phyloP scores from a whole-genome alignment of 1,140 invertebrate species.

The Drosophila prosaltans region DNA sequence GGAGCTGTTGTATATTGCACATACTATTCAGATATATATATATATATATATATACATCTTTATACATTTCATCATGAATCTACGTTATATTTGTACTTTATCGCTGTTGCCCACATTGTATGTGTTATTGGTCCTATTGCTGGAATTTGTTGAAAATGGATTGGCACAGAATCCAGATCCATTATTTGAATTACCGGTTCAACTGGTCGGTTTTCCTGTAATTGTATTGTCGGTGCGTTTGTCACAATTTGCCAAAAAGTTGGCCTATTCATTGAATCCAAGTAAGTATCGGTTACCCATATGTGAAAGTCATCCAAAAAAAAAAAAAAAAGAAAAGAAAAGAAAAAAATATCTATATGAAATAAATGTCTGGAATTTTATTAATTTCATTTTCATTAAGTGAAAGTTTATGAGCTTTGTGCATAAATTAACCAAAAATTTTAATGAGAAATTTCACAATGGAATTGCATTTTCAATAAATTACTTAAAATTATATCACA shows the following conservation, averaged over 20 bases:
- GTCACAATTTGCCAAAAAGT: slow-evolving; percentile 92
- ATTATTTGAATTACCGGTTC: slow-evolving; percentile 90
- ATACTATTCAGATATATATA: slow-evolving; percentile 16
- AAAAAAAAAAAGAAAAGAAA: too few relatives aligned
- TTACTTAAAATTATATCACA: background rate
- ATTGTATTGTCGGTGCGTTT: slow-evolving; percentile 91
- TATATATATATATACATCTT: background rate
- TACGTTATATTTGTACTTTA: slow-evolving; percentile 66
- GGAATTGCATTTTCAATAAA: slow-evolving; percentile 4
- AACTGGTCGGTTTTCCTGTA: slow-evolving; percentile 91
- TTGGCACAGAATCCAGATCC: slow-evolving; percentile 84
- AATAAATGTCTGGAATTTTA: slow-evolving; percentile 13
- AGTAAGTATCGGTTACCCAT: slow-evolving; percentile 85
- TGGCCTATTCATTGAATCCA: slow-evolving; percentile 91
- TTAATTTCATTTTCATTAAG: slow-evolving; percentile 45
- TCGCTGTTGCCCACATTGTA: slow-evolving; percentile 71
- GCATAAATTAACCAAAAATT: slow-evolving; percentile 70
- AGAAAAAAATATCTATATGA: background rate
- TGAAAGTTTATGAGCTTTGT: slow-evolving; percentile 58
- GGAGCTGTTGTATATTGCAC: slow-evolving; percentile 11
- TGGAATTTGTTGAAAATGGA: slow-evolving; percentile 71
- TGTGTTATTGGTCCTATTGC: slow-evolving; percentile 69
- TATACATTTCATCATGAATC: slow-evolving; percentile 59
- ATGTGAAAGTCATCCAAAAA: slow-evolving; percentile 23
- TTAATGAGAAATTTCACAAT: slow-evolving; percentile 36